Percentiles rank a stretch among this genome's conserved stretches.
phyloP scores from a whole-genome alignment of 2,888 invertebrate genomes.

The Panorpa germanica region DNA sequence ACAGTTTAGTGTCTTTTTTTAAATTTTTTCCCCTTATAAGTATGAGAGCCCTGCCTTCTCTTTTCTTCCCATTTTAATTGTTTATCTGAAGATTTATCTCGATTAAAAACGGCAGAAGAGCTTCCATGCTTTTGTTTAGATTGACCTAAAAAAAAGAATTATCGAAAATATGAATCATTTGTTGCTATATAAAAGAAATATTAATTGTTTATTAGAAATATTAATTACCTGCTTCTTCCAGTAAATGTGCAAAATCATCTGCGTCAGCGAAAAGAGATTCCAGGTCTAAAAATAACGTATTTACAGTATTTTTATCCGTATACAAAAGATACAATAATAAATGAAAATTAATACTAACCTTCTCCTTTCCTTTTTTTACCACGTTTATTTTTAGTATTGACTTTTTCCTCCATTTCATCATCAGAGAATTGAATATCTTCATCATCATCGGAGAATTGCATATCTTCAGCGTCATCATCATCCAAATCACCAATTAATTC shows the following conservation, averaged over 20 bases:
- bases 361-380: slow-evolving; percentile 14
- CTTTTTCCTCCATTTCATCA: slow-evolving; percentile 12
- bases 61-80: slow-evolving; percentile 71
- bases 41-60: too few relatives aligned
- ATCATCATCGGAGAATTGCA: slow-evolving; percentile 14
- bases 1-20: too few relatives aligned
- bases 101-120: slow-evolving; percentile 47
- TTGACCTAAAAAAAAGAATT: neutral
- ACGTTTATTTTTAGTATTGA: slow-evolving; percentile 15
- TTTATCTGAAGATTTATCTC: slow-evolving; percentile 58
- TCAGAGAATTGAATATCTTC: slow-evolving; percentile 15
- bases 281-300: slow-evolving; percentile 22
- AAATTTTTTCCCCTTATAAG: too few relatives aligned
- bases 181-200: neutral
- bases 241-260: slow-evolving; percentile 71
- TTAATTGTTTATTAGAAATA: slow-evolving; percentile 30
- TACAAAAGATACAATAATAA: neutral
- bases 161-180: neutral
- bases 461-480: slow-evolving; percentile 16
- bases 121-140: slow-evolving; percentile 32
- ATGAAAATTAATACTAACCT: neutral
- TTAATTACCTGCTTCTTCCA: slow-evolving; percentile 63
- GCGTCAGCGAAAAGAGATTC: slow-evolving; percentile 62
- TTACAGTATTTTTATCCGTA: slow-evolving; percentile 5
- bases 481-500: slow-evolving; percentile 16